These are phyloP conservation scores for Monomorium pharaonis DNA, from an alignment of 1,140 invertebrate species.

Conservation along the genomic window DNA sequence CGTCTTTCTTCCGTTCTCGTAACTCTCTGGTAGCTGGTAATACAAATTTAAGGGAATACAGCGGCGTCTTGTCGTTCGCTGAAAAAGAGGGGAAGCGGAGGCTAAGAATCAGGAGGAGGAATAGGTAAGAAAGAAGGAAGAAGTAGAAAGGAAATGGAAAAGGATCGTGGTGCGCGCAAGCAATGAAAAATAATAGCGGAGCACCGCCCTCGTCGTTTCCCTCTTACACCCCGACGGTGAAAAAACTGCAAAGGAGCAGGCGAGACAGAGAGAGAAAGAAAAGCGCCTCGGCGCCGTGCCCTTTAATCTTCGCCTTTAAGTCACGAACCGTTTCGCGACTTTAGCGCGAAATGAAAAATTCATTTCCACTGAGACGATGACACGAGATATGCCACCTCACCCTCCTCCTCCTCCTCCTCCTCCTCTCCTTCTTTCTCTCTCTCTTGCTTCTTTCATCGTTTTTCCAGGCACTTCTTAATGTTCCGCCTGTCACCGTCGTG, in stretches of 20 bases:
- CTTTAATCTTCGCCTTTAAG: constrained; percentile 79
- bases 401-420: constrained; percentile 48
- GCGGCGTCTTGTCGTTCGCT: constrained; percentile 1
- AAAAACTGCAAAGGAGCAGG: constrained; percentile 67
- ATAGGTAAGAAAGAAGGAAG: constrained; percentile 37
- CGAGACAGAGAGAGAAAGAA: constrained; percentile 27
- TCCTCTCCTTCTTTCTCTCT: constrained; percentile 22
- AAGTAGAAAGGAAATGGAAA: constrained; percentile 62
- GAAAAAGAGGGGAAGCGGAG: not conserved
- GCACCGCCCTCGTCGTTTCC: constrained; percentile 70
- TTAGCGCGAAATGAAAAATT: constrained; percentile 78
- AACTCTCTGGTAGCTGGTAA: constrained; percentile 62
- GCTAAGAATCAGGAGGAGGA: constrained; percentile 1
- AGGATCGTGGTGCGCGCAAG: constrained; percentile 70
- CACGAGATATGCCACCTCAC: constrained; percentile 55
- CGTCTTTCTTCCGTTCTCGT: constrained; percentile 56
- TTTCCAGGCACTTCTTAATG: constrained; percentile 68
- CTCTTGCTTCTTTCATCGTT: constrained; percentile 45
- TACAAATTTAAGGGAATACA: constrained; percentile 71
- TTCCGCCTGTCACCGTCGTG: constrained; percentile 42
- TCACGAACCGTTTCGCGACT: constrained; percentile 78
- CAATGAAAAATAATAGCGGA: constrained; percentile 78
- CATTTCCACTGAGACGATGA: constrained; percentile 74
- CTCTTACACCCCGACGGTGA: constrained; percentile 72
- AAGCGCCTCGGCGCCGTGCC: constrained; percentile 64